Evolutionary conservation across 2,113 vertebrate genomes (phyloP).

Genomic region (Oreochromis spilurus): DNA sequence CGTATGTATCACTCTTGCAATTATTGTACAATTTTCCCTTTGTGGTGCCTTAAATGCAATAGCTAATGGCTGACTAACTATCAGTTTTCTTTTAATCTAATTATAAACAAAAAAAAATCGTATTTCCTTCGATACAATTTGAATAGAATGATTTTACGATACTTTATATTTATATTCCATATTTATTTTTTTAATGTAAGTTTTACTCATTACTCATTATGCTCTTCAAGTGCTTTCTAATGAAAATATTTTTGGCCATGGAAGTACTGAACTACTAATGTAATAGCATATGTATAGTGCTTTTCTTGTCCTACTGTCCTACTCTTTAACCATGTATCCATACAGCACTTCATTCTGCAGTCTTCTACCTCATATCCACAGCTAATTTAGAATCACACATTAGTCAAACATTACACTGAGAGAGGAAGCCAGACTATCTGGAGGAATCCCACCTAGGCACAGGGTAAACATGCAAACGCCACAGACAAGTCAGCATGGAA

Average conservation of each 20-base stretch:
- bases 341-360: not conserved
- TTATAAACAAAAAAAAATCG: accelerated
- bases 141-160: not conserved
- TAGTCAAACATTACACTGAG: not conserved
- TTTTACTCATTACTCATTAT: not conserved
- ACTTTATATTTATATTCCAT: not conserved
- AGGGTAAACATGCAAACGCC: not conserved
- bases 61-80: not conserved
- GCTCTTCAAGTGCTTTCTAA: not conserved
- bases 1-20: not conserved
- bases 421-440: not conserved
- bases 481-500: not conserved
- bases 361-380: not conserved
- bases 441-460: not conserved
- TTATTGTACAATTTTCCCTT: not conserved
- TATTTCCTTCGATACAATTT: not conserved
- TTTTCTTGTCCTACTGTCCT: not conserved
- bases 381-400: not conserved
- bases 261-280: not conserved
- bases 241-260: not conserved
- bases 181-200: not conserved
- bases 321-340: not conserved
- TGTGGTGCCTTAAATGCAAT: not conserved
- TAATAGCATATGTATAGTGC: not conserved
- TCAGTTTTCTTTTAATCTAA: not conserved